Evolutionary conservation across 2,797 vertebrate genomes (phyloP).

Genomic region (Sebastes iracundus): DNA sequence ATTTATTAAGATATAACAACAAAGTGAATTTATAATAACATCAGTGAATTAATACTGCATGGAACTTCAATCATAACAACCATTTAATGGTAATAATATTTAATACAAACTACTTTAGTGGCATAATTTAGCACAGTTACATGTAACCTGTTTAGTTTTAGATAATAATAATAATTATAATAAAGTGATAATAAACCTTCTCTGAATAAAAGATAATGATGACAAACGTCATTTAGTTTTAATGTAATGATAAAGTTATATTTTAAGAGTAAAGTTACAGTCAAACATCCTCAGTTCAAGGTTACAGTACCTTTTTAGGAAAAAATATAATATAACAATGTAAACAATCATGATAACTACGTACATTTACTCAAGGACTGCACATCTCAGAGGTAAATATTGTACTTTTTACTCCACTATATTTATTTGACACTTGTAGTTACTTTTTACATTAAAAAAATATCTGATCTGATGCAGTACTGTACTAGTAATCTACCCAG

Average conservation of each 20-base stretch:
- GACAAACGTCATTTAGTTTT: background rate
- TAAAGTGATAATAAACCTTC: background rate
- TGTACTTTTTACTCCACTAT: background rate
- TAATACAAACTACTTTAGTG: background rate
- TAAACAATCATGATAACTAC: background rate
- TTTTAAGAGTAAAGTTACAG: background rate
- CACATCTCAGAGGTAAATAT: background rate
- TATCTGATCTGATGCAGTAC: background rate
- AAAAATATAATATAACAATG: rapidly evolving
- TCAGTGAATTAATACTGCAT: background rate
- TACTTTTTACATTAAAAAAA: no score
- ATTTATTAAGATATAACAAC: background rate
- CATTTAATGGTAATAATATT: background rate
- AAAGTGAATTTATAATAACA: background rate
- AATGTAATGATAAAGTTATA: background rate
- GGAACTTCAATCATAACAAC: background rate
- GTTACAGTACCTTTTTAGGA: background rate
- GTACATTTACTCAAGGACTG: background rate
- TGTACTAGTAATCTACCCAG: background rate
- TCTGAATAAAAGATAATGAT: background rate
- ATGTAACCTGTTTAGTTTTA: background rate
- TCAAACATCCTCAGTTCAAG: background rate
- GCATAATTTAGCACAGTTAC: no score
- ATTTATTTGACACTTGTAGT: background rate
- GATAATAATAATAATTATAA: background rate